phyloP scores from a whole-genome alignment of 2,797 vertebrate genomes.

The Hypotaenidia okinawae region DNA sequence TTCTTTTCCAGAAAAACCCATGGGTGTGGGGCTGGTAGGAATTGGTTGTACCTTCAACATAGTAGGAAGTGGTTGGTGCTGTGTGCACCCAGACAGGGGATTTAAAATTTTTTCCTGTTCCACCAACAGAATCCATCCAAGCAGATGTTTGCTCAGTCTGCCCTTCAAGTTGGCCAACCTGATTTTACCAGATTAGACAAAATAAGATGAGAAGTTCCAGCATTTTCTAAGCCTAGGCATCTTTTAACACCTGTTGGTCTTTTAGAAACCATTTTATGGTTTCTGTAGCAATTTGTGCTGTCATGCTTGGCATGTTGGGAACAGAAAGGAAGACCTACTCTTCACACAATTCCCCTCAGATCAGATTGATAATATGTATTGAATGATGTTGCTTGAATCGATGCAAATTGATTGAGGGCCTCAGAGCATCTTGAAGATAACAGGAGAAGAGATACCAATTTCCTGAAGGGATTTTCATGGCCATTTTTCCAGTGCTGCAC shows the following conservation, averaged over 20 bases:
- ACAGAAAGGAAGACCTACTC: background rate
- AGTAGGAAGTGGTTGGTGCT: background rate
- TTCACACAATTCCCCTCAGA: slow-evolving; percentile 39
- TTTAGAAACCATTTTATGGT: background rate
- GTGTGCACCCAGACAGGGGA: background rate
- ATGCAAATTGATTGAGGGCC: slow-evolving; percentile 61
- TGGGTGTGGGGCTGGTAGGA: background rate
- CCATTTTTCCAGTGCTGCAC: background rate
- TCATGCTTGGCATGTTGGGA: background rate
- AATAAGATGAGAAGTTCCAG: background rate
- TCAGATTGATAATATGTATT: slow-evolving; percentile 58
- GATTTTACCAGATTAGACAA: background rate
- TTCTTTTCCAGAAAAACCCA: background rate
- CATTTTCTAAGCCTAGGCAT: background rate
- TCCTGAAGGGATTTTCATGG: slow-evolving; percentile 36
- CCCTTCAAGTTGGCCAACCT: background rate
- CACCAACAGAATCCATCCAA: background rate
- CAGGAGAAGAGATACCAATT: slow-evolving; percentile 26
- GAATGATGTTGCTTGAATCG: slow-evolving; percentile 57
- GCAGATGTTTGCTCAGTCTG: background rate
- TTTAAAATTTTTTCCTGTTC: background rate
- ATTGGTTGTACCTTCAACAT: background rate
- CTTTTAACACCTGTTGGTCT: background rate
- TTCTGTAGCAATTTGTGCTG: background rate
- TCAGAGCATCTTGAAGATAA: slow-evolving; percentile 58